Conservation (phyloP, 2,113 vertebrate genomes). For the Actenoides lindsayi region DNA sequence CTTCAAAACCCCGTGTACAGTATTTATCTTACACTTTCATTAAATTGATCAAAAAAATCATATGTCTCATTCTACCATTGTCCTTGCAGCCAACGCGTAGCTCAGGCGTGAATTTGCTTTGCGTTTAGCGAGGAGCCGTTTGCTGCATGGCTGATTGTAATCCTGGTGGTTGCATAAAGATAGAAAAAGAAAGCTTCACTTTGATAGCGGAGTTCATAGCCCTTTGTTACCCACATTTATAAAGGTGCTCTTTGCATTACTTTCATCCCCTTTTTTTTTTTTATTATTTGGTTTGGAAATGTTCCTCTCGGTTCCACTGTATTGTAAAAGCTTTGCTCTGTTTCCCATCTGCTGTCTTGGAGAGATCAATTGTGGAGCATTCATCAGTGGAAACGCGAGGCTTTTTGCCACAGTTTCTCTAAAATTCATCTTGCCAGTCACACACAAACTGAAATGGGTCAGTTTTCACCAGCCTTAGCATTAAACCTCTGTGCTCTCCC, state of each 20-base stretch:
- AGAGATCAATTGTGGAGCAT: slow-evolving; percentile 32
- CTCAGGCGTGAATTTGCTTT: background rate
- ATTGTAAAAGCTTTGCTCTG: background rate
- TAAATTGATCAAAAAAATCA: background rate
- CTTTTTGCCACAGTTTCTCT: slow-evolving; percentile 1
- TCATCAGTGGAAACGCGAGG: background rate
- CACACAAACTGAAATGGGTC: background rate
- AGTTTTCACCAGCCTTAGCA: background rate
- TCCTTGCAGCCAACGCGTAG: background rate
- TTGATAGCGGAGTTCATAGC: background rate
- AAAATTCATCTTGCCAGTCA: slow-evolving; percentile 4
- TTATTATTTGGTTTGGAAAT: slow-evolving; percentile 26
- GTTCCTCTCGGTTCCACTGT: background rate
- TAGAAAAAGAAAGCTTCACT: background rate
- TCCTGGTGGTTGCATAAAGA: background rate
- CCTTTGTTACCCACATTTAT: slow-evolving; percentile 44
- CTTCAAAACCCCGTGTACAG: background rate
- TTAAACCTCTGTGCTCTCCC: background rate
- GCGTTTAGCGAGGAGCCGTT: background rate
- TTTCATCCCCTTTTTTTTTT: background rate
- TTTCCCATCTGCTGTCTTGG: slow-evolving; percentile 57
- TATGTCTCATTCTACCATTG: background rate
- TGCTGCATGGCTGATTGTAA: background rate
- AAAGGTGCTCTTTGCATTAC: background rate
- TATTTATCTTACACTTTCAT: background rate